Evolutionary conservation across 2,888 invertebrate species (phyloP), one percentile per base, ranked within the genome.

Genomic region (Cerastis leucographa): DNA sequence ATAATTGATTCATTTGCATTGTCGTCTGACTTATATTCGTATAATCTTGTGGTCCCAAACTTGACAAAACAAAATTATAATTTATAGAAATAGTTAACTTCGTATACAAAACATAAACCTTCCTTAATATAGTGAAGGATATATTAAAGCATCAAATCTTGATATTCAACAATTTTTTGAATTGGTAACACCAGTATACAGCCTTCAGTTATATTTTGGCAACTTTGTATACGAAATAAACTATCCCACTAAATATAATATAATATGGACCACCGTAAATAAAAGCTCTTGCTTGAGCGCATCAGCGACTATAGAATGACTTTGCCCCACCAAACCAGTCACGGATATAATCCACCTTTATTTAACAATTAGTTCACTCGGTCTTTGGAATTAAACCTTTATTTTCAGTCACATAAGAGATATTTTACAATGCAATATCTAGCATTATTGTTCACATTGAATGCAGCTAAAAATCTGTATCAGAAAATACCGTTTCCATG

Each of bases 321-420:
- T 76, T 75, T 80, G 82, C 78, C 89, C 90, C 89, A 94, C 94
- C 94, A 94, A 95, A 95, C 95, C 94, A 95, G 95, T 88, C 93
- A 93, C 94, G 90, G 89, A 90, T 84, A 64, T 74, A 78, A 73
- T 72, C 40, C 66, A 51, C 56, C 67, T 64, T 22, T 66, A 56
- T 66, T 69, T 59, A 69, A 59, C 56, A 61, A 54, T 78, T 76
- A 59, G 51, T 73, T 17, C 74, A 69, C 49, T 75, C 81, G 74
- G 70, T 75, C 35, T 71, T 72, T 79, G 79, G 83, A 88, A 88
- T 85, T 83, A 85, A 80, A 79, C 75, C 76, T 76, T 71, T 75
- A 75, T 76, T 56, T 14, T 69, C 42, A 56, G 64, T 17, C 25
- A 68, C 56, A 29, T 68, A 44, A 64, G 42, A 29, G 19, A 40